Evolutionary conservation across 2,113 vertebrate species (phyloP), one percentile per base, ranked within the genome.

Genomic region (Urocolius indicus): DNA sequence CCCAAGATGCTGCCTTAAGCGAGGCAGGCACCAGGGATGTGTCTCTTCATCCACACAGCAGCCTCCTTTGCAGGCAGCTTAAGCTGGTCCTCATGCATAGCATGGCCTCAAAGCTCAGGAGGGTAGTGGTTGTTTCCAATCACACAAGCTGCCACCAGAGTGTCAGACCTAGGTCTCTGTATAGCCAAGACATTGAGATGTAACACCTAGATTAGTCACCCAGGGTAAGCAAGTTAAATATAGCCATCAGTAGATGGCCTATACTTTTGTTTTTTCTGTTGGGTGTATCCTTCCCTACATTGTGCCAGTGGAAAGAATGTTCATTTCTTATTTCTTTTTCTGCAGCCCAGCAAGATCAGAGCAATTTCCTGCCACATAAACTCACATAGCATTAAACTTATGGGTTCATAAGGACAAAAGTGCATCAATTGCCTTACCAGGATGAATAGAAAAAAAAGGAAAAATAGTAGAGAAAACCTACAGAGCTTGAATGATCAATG

Each of bases 271-370:
- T 93, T 96, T 90, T 97, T 92, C 73, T 94, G 3, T 54, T 92
- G 93, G 93, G 86, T 94, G 80, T 94, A 92, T 94, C 77, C 85
- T 95, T 90, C 83, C 86, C 82, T 61, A 13, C 83, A 94, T 57
- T 96, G 90, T 89, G 49, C 75, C 68, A 72, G 57, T 17, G 8
- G 83, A 90, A 90, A 91, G 72, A 83, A 86, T 41, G 67, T 94
- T 46, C 9, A 89, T 89, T 91, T 91, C 43, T 88, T 90, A 62
- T 38, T 95, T 93, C 52, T 88, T 10, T 79, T 86, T 88, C 55
- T 83, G 43, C 63, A 71, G 43, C 65, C 2, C 3, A 92, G 76
- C 16, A 88, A 89, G 88, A 61, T 13, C 0, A 2, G 20, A 91
- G 78, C 32, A 66, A 48, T 95, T 96, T 96, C 84, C 80, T 96